These are phyloP conservation scores for Delia radicum DNA, from an alignment of 1,140 invertebrate species.

Conservation along the genomic window DNA sequence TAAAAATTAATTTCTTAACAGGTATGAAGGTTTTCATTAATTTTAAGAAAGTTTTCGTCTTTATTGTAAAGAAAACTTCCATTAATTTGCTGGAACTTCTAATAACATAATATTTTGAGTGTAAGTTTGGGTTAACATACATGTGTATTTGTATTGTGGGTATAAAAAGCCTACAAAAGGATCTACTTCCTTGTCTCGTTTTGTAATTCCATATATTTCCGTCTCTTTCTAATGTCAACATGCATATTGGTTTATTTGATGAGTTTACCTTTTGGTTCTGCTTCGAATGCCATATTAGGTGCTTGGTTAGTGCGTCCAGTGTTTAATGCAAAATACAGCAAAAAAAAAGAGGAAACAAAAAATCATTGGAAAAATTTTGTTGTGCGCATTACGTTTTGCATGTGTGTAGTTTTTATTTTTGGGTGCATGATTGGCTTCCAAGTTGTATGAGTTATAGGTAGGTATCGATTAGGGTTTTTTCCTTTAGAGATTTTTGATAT, in stretches of 20 bases:
- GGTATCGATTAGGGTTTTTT: not conserved
- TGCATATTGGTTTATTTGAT: slow-evolving; percentile 19
- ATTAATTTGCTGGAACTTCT: no score
- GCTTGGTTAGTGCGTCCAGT: slow-evolving; percentile 5
- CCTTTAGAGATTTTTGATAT: no score
- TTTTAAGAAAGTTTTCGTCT: no score
- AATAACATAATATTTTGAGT: no score
- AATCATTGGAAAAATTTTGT: not conserved
- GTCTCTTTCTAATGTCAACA: slow-evolving; percentile 15
- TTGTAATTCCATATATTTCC: not conserved
- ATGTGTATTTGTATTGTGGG: not conserved
- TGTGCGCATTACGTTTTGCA: not conserved
- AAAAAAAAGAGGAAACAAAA: not conserved
- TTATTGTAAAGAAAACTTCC: no score
- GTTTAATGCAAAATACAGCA: not conserved
- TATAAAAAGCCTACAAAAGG: not conserved
- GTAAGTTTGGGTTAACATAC: not conserved
- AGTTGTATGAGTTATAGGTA: not conserved
- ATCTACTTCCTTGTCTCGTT: not conserved
- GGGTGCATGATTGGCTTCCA: not conserved
- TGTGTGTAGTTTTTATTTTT: not conserved
- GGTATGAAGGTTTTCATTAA: no score
- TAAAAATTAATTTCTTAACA: no score
- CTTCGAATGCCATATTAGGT: not conserved
- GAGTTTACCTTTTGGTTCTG: slow-evolving; percentile 10